Percentiles rank a stretch among this genome's conserved stretches.
Evolutionary conservation across 1,140 invertebrate species (phyloP).

Genomic region (Calliopsis andreniformis): DNA sequence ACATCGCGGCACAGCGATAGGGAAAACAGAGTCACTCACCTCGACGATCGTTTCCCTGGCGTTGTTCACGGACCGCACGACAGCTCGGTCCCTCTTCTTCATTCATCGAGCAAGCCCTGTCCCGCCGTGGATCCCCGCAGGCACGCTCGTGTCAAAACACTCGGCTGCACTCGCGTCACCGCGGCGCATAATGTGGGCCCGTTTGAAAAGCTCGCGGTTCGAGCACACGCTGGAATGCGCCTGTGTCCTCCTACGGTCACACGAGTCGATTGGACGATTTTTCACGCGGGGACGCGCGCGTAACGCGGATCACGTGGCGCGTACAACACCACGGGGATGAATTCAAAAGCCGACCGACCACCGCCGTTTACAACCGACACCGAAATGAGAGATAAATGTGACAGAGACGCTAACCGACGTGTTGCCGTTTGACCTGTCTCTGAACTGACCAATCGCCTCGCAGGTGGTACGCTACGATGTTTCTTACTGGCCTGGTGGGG

Average conservation of each 20-base stretch:
- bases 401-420: conserved; percentile 69
- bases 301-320: conserved; percentile 6
- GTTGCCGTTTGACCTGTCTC: conserved; percentile 78
- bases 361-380: not conserved
- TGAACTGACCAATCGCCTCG: conserved; percentile 74
- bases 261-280: not conserved
- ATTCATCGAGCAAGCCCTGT: conserved; percentile 45
- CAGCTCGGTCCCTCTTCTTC: conserved; percentile 10
- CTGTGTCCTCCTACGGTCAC: not conserved
- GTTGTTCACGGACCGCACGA: not conserved
- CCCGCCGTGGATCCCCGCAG: conserved; percentile 23
- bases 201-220: conserved; percentile 48
- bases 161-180: conserved; percentile 33
- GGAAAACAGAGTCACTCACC: conserved; percentile 53
- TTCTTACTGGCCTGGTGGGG: conserved; percentile 40
- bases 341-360: conserved; percentile 8
- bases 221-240: conserved; percentile 8
- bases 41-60: conserved; percentile 36
- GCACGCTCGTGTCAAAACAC: conserved; percentile 50
- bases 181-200: conserved; percentile 40
- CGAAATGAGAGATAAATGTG: conserved; percentile 61
- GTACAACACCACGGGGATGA: not conserved
- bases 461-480: conserved; percentile 62
- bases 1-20: conserved; percentile 18
- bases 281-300: not conserved